Base-by-base conservation (phyloP, 2,113 vertebrate genomes). In the Sula dactylatra region DNA sequence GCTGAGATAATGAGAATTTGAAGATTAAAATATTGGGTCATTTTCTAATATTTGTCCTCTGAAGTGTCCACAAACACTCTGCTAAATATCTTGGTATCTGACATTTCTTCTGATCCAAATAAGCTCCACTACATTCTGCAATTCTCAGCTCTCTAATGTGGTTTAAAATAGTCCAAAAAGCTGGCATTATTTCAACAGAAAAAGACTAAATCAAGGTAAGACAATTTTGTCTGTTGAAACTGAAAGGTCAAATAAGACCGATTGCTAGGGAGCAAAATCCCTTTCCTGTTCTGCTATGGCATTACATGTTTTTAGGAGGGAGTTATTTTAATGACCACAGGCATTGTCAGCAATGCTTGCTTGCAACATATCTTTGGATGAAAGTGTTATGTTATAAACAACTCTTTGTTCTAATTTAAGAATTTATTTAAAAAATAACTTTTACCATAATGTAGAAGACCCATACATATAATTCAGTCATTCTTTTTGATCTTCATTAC, bases 31-130 rank as follows among this genome's bases (percentile, higher is more conserved):
- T 79, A 79, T 38, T 78, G 42, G 42, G 66, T 58, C 2, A 18
- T 94, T 94, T 95, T 91, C 55, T 87, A 71, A 38, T 79, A 82
- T 59, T 87, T 93, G 11, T 55, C n/a, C 24, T 85, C 61, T 90
- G 78, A 87, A 74, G 3, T 54, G 40, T 87, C n/a, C 29, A 74
- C n/a, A 94, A 88, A 62, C 34, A 50, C 12, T n/a, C 29, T 49
- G 22, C 19, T 82, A 84, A 89, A n/a, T 71, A 81, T 58, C 56
- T 82, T 5, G 3, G 9, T 34, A 47, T 62, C 31, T 82, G 67
- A 7, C 65, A 34, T 47, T 88, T 88, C 34, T 88, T 94, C 45
- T 9, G 10, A 50, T 66, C 24, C 27, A 80, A 64, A 59, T n/a
- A 76, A 86, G 2, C 3, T 6, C 11, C 10, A n/a, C 27, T 59